These are phyloP conservation scores for Carollia perspicillata DNA, from an alignment of 2,113 vertebrate species.

Conservation along the genomic window DNA sequence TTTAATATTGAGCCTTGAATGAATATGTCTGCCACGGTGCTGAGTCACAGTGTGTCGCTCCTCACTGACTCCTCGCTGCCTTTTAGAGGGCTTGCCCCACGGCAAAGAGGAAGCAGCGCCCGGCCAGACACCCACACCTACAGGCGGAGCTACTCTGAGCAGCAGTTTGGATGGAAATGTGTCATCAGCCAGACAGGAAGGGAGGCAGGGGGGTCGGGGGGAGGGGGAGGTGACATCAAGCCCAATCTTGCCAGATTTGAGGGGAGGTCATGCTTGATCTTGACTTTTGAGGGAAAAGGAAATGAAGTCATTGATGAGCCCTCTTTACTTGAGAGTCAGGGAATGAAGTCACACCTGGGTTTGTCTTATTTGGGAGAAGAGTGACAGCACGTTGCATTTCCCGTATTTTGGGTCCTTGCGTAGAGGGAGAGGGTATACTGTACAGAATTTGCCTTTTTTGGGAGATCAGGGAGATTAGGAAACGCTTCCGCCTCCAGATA, in stretches of 20 bases:
- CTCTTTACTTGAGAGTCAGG: not conserved
- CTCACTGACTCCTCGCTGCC: not conserved
- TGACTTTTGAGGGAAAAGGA: not conserved
- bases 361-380: not conserved
- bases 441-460: not conserved
- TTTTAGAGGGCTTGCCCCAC: not conserved
- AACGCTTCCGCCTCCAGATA: too few species aligned
- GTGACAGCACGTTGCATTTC: not conserved
- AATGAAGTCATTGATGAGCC: not conserved
- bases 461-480: not conserved
- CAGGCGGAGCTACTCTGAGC: not conserved
- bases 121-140: constrained; percentile 50
- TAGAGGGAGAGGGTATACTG: not conserved
- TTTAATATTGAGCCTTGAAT: not conserved
- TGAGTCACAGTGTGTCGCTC: constrained; percentile 42
- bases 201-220: fast-evolving
- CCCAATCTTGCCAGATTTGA: not conserved
- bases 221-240: not conserved
- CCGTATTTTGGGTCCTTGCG: not conserved
- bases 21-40: not conserved
- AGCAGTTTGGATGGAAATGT: not conserved
- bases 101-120: not conserved
- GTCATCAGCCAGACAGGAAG: not conserved
- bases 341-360: not conserved
- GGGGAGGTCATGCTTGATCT: not conserved